Conservation (phyloP, 92 coral and sea anemone genomes). For the Phenganax stokvisi region DNA sequence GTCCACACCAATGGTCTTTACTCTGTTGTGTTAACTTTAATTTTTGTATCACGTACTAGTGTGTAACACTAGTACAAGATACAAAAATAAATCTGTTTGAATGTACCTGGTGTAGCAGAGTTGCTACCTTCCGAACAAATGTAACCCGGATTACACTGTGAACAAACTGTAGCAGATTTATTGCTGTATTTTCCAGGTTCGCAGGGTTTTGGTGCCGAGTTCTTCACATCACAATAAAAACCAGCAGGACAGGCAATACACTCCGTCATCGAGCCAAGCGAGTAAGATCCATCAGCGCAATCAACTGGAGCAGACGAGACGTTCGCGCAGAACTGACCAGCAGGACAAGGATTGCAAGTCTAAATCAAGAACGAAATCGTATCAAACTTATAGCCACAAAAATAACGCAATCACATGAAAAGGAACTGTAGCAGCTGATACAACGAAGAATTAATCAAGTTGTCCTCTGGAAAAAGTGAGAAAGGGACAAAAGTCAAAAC, state of each 20-base stretch:
- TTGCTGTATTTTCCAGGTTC: slow-evolving; percentile 81
- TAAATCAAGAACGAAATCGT: background rate
- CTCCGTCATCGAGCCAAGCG: slow-evolving; percentile 65
- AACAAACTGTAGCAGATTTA: slow-evolving; percentile 59
- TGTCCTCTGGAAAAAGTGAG: no score
- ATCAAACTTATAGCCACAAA: background rate
- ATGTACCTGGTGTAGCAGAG: slow-evolving; percentile 57
- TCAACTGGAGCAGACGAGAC: slow-evolving; percentile 61
- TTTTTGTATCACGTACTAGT: background rate
- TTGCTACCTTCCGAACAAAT: slow-evolving; percentile 73
- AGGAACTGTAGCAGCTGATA: background rate
- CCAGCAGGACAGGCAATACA: slow-evolving; percentile 93
- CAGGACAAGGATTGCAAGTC: slow-evolving; percentile 81
- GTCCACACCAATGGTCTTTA: no score
- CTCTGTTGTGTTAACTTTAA: background rate
- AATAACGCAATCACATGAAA: background rate
- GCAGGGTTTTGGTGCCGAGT: slow-evolving; percentile 66
- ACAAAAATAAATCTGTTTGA: no score
- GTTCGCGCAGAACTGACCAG: slow-evolving; percentile 81
- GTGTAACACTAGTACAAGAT: no score
- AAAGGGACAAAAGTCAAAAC: no score
- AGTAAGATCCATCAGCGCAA: slow-evolving; percentile 65
- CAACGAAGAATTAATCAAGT: no score
- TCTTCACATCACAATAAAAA: slow-evolving; percentile 55
- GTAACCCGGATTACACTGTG: slow-evolving; percentile 64